Base-by-base conservation (phyloP, 2,888 invertebrate species). In the Myathropa florea region DNA sequence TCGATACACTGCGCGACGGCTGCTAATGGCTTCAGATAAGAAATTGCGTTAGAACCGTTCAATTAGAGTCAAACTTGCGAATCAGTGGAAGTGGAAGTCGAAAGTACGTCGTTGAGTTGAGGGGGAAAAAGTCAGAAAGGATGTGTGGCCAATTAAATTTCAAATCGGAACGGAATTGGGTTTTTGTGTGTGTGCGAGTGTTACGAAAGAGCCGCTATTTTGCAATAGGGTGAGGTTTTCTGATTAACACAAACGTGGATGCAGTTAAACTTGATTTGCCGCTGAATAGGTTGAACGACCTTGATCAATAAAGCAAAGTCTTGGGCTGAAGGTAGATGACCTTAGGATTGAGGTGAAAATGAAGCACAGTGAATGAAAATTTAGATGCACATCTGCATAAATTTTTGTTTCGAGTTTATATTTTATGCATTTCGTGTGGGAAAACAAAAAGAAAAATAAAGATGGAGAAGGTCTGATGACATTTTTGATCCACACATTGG, bases 51-150 rank as follows among this genome's bases (percentile, higher is more conserved):
- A 77, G 23, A 55, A 70, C 57, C 36, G 18, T 55, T 33, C n/a
- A 55, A 30, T 68, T 57, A 23, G 33, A 33, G 33, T 10, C 18
- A 18, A 21, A 33, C 4, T 39, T 21, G 6, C 10, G 33, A 55
- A 60, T 60, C 53, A 53, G 70, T 70, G 70, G 78, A 78, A 78
- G 63, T 79, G 72, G 72, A 65, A 72, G 26, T 71, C 28, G 70
- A 10, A 55, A 28, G 28, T 55, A 21, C 23, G n/a, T 33, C 30
- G 30, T 33, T 33, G 33, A 33, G 10, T 10, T 1, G 39, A 14
- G 3, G 39, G 39, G n/a, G 39, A 1, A 2, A 18, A 7, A 18
- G 46, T 18, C 46, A 46, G 33, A 33, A 33, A 33, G 46, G 46
- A 46, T 46, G n/a, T 39, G 14, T 4, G 46, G 18, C 6, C 18